Conservation (phyloP, 2,797 vertebrate genomes). For the Hafferia zeledoni region DNA sequence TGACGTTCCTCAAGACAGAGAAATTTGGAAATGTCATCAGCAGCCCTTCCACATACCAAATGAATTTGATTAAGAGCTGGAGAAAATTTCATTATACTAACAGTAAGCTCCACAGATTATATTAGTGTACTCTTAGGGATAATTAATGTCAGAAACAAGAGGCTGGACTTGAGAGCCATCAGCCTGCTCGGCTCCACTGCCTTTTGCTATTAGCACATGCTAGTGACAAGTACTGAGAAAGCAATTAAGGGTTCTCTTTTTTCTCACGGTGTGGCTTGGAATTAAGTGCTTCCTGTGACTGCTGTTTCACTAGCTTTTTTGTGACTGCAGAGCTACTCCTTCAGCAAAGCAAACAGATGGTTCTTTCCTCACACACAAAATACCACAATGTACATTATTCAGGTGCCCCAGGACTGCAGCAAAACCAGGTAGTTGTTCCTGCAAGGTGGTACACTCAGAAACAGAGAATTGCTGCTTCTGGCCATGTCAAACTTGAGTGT, state of each 20-base stretch:
- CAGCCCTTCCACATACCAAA: neutral
- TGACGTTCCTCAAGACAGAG: neutral
- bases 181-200: neutral
- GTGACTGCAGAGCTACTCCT: neutral
- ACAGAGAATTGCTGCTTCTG: neutral
- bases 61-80: neutral
- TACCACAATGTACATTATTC: neutral
- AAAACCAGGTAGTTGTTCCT: rapidly evolving
- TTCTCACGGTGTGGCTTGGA: neutral
- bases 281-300: neutral
- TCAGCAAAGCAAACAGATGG: neutral
- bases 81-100: neutral
- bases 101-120: neutral
- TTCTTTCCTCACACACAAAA: neutral
- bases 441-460: rapidly evolving
- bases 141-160: neutral
- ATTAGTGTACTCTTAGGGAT: neutral
- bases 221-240: neutral
- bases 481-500: rapidly evolving
- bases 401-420: neutral
- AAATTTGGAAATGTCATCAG: neutral
- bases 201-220: neutral
- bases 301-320: rapidly evolving
- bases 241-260: neutral
- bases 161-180: neutral